Conservation (phyloP, 2,888 invertebrate species). For the Protonemura montana region DNA sequence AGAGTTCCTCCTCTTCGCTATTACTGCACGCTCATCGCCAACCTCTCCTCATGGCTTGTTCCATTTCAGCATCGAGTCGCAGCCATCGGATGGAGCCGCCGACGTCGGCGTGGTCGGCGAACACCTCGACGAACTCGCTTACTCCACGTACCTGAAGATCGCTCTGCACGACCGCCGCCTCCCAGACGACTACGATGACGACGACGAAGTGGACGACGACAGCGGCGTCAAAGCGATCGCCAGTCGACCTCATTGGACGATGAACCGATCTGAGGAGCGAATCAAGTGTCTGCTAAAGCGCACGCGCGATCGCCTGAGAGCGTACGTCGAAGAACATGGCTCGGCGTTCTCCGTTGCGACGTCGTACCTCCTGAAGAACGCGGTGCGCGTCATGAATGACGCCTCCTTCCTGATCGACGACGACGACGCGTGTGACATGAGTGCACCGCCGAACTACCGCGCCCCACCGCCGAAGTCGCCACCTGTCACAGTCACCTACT, state of each 20-base stretch:
- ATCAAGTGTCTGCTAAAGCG: not conserved
- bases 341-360: not conserved
- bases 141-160: not conserved
- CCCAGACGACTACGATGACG: not conserved
- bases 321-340: not conserved
- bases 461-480: not conserved
- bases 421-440: not conserved
- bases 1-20: too few relatives aligned
- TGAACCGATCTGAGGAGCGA: not conserved
- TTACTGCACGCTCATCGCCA: too few relatives aligned
- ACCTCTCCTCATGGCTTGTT: too few relatives aligned
- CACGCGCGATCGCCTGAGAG: not conserved
- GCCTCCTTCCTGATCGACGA: not conserved
- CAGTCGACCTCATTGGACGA: not conserved
- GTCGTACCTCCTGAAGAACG: not conserved
- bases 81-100: not conserved
- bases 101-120: not conserved
- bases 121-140: not conserved
- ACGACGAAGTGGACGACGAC: not conserved
- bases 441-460: not conserved
- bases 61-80: too few relatives aligned
- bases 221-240: not conserved
- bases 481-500: not conserved
- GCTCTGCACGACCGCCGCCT: not conserved
- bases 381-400: not conserved